Base-by-base conservation (phyloP, 2,113 vertebrate genomes). In the Trichomycterus rosablanca region DNA sequence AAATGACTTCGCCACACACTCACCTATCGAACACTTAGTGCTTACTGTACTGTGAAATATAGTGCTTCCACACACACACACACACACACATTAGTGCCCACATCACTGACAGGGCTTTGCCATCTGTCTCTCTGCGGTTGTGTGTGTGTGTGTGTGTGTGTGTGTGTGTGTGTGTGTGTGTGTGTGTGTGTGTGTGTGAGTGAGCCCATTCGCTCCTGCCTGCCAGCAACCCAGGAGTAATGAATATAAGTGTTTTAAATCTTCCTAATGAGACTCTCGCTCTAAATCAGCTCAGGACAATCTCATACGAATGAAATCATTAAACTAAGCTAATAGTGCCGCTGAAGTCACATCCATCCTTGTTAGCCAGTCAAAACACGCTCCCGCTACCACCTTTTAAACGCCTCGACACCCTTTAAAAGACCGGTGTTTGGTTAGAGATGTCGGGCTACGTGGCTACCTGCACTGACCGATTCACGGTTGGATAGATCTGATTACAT, bases 281-380 rank as follows among this genome's bases (percentile, higher is more conserved):
- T 53, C 28, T 37, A 63, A 59, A 51, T 23, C 30, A 30, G 40
- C 42, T 50, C 49, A 44, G 52, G 32, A 49, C 32, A n/a, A 20
- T 67, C 46, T 34, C 30, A 49, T 30, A 51, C 35, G 19, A 61
- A 61, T 24, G 24, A 66, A 50, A 34, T 11, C 26, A 45, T 61
- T 71, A 66, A 20, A 19, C 19, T 59, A 60, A 35, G 35, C 56
- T 49, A 56, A 65, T n/a, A n/a, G n/a, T n/a, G n/a, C n/a, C n/a
- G n/a, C n/a, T n/a, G n/a, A 59, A 14, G 19, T 9, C 3, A 23
- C 35, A 43, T 50, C 35, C 44, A 4, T 22, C 12, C 12, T 12
- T 2, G 4, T 40, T 12, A 28, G 12, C 12, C 3, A 5, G n/a
- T 15, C n/a, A 18, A 12, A 49, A 59, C 12, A 10, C 15, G 10